phyloP scores from a whole-genome alignment of 2,888 invertebrate genomes.

The Axea sp. region DNA sequence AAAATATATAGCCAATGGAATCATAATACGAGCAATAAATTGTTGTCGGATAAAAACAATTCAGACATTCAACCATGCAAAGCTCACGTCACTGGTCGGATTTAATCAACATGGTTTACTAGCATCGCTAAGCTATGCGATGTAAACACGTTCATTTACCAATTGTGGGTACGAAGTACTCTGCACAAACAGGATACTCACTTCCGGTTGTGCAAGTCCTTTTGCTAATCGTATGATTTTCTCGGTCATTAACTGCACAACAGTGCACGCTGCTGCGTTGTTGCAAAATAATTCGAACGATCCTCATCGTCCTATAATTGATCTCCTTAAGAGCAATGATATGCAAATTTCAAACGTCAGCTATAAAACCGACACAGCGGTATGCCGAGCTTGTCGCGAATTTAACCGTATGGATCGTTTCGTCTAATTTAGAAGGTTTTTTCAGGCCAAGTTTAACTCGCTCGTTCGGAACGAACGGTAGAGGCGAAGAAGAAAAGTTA shows the following conservation, averaged over 20 bases:
- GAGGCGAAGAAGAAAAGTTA: conserved; percentile 20
- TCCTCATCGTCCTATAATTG: conserved; percentile 2
- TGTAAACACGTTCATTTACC: conserved; percentile 45
- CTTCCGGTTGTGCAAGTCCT: conserved; percentile 33
- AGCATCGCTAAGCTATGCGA: conserved; percentile 23
- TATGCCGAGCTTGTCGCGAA: conserved; percentile 6
- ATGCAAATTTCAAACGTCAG: conserved; percentile 13
- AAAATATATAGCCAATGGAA: conserved; percentile 5
- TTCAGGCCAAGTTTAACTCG: conserved; percentile 6
- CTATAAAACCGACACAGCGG: conserved; percentile 5
- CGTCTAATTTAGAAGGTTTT: conserved; percentile 12
- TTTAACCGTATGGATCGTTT: conserved; percentile 1
- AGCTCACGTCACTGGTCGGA: conserved; percentile 14
- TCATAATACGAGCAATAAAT: conserved; percentile 13
- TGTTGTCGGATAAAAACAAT: conserved; percentile 2
- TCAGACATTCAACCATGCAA: background rate
- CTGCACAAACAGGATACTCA: conserved; percentile 17
- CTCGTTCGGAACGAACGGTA: background rate
- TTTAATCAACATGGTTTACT: conserved; percentile 11
- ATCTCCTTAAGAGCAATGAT: conserved; percentile 16
- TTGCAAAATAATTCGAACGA: conserved; percentile 17
- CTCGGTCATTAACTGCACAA: conserved; percentile 45
- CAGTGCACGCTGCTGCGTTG: conserved; percentile 1
- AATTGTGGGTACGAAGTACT: conserved; percentile 33
- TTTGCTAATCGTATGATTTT: conserved; percentile 52